A percentile compares a stretch with the other conserved stretches of the same genome.
Evolutionary conservation across 2,113 vertebrate species (phyloP).

Genomic region (Odocoileus hemionus): DNA sequence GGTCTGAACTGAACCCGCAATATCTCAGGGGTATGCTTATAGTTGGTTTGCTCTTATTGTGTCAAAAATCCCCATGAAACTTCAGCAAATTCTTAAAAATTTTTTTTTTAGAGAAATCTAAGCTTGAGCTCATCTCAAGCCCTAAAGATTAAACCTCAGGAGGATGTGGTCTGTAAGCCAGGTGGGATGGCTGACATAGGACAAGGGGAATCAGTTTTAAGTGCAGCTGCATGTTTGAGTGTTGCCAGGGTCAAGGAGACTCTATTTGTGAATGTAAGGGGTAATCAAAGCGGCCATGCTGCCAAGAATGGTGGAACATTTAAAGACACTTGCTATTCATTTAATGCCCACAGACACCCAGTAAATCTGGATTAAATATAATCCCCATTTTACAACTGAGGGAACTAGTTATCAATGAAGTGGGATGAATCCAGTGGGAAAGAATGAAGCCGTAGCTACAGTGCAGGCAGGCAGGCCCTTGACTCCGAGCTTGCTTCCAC

Average conservation of each 20-base stretch:
- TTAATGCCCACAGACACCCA: neutral
- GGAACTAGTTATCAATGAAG: neutral
- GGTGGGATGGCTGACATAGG: neutral
- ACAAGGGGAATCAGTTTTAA: neutral
- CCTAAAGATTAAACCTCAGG: neutral
- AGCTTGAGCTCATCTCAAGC: neutral
- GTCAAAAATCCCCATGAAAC: neutral
- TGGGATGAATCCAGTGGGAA: neutral
- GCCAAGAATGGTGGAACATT: neutral
- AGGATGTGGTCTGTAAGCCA: neutral
- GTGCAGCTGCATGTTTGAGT: neutral
- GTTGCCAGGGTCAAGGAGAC: neutral
- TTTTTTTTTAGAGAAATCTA: neutral
- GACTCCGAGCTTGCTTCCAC: too few species aligned
- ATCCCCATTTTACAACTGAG: neutral
- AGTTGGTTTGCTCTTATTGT: neutral
- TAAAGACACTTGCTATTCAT: neutral
- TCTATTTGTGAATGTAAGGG: neutral
- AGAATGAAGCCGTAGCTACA: accelerated
- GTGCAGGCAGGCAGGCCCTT: neutral
- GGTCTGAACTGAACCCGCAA: neutral
- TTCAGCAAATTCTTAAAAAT: neutral
- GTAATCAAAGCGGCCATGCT: too few species aligned
- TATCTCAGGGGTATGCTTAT: neutral
- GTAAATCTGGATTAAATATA: neutral